Conservation (phyloP, 2,113 vertebrate genomes). For the Panthera tigris region DNA sequence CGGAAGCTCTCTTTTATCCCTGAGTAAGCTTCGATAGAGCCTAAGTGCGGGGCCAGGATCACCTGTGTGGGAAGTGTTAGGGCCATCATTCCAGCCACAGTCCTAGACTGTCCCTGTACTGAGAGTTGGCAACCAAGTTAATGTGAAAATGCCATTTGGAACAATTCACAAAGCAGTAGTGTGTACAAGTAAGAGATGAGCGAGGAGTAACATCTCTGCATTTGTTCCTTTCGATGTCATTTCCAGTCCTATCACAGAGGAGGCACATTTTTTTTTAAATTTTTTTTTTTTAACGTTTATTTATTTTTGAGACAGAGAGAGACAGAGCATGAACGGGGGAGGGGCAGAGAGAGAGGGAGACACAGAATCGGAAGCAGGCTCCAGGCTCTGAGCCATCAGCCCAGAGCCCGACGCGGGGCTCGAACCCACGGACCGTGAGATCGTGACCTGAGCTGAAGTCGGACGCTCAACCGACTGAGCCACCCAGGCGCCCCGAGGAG, state of each 20-base stretch:
- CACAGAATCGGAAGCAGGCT: too few relatives aligned
- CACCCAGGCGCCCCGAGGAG: background rate
- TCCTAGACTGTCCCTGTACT: background rate
- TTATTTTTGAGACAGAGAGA: too few relatives aligned
- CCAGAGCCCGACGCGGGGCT: too few relatives aligned
- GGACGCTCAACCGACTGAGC: too few relatives aligned
- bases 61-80: background rate
- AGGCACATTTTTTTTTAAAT: background rate
- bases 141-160: background rate
- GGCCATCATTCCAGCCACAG: background rate
- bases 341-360: too few relatives aligned
- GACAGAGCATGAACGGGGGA: too few relatives aligned
- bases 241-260: background rate
- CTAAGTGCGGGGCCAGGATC: background rate
- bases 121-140: background rate
- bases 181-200: too few relatives aligned
- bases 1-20: background rate
- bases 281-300: too few relatives aligned
- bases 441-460: too few relatives aligned
- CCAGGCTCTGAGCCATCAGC: too few relatives aligned
- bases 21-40: background rate
- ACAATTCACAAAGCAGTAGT: background rate
- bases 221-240: background rate
- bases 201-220: background rate
- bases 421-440: too few relatives aligned